These are phyloP conservation scores for Bombycilla garrulus DNA, from an alignment of 2,113 vertebrate genomes.

Conservation along the genomic window DNA sequence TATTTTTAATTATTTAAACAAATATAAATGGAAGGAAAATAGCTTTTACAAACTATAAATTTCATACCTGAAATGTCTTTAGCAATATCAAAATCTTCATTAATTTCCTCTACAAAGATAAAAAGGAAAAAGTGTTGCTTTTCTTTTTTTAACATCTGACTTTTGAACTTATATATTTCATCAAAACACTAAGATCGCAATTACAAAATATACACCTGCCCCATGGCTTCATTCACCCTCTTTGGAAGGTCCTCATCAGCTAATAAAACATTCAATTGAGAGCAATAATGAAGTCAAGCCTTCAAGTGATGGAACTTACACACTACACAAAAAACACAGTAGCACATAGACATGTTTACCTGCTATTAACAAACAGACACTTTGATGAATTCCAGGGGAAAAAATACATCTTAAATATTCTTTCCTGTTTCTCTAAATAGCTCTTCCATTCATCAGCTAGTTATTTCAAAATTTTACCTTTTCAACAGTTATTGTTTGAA, in stretches of 20 bases:
- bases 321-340: background rate
- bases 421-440: background rate
- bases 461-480: background rate
- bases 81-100: background rate
- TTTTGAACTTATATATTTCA: background rate
- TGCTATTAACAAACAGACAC: background rate
- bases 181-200: background rate
- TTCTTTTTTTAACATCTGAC: background rate
- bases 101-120: background rate
- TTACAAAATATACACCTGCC: background rate
- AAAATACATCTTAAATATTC: background rate
- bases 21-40: background rate
- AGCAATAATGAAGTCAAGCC: background rate
- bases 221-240: background rate
- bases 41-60: background rate
- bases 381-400: background rate
- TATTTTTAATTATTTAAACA: background rate
- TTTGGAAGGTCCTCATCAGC: conserved; percentile 9
- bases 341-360: background rate
- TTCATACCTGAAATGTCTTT: background rate
- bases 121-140: background rate
- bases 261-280: background rate
- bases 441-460: background rate
- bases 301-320: background rate
- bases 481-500: background rate